These are phyloP conservation scores for Channa striata DNA, from an alignment of 2,797 vertebrate species.

Conservation along the genomic window DNA sequence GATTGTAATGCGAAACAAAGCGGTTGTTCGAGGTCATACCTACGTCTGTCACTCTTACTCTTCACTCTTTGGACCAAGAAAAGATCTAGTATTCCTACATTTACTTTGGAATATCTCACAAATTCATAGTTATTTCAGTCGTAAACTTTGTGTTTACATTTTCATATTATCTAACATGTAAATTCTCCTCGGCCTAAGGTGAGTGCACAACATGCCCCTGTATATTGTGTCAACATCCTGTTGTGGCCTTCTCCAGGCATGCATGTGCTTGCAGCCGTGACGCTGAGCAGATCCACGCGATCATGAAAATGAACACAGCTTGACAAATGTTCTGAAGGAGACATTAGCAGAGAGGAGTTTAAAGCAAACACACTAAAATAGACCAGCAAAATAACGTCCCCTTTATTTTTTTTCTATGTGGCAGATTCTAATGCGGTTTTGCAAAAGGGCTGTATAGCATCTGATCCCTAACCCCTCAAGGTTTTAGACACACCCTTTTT, in stretches of 20 bases:
- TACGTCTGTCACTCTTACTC: neutral
- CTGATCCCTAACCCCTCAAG: slow-evolving; percentile 57
- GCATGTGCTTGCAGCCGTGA: slow-evolving; percentile 29
- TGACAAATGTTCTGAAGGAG: slow-evolving; percentile 22
- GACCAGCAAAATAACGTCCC: slow-evolving; percentile 20
- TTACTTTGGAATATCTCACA: neutral
- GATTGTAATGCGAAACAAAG: neutral
- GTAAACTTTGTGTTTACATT: slow-evolving; percentile 14
- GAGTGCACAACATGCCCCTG: slow-evolving; percentile 61
- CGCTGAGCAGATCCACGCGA: slow-evolving; percentile 46
- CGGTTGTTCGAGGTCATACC: neutral
- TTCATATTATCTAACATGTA: neutral
- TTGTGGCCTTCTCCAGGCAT: slow-evolving; percentile 42
- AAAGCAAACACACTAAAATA: slow-evolving; percentile 29
- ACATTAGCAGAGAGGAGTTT: slow-evolving; percentile 36
- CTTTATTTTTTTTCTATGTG: slow-evolving; percentile 9
- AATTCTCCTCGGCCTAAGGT: slow-evolving; percentile 41
- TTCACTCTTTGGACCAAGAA: too few relatives aligned
- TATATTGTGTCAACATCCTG: slow-evolving; percentile 73
- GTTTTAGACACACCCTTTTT: slow-evolving; percentile 22
- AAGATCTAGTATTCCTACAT: neutral
- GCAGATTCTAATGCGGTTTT: slow-evolving; percentile 25
- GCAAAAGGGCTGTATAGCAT: slow-evolving; percentile 14
- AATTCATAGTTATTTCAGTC: slow-evolving; percentile 3
- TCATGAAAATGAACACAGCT: slow-evolving; percentile 25